Evolutionary conservation across 2,888 invertebrate species (phyloP).

Genomic region (Ophioninae sp.): DNA sequence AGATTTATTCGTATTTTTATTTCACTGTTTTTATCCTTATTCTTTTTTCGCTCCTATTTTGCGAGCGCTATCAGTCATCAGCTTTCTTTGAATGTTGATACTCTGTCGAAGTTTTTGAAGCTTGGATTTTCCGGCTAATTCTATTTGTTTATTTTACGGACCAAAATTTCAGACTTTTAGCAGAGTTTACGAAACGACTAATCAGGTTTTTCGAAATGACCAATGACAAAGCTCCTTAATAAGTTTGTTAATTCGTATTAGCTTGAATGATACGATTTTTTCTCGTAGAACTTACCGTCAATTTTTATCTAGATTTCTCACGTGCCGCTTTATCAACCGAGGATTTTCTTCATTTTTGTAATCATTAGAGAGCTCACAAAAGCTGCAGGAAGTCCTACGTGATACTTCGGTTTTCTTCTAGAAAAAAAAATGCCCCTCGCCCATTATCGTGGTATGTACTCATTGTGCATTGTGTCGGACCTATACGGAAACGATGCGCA

Average conservation of each 20-base stretch:
- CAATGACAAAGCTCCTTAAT: too few relatives aligned
- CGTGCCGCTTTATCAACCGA: not conserved
- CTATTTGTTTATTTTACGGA: not conserved
- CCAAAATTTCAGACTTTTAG: not conserved
- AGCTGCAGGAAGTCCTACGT: not conserved
- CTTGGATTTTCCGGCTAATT: not conserved
- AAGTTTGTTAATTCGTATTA: too few relatives aligned
- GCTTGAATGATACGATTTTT: too few relatives aligned
- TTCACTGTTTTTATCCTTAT: too few relatives aligned
- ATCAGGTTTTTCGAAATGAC: not conserved
- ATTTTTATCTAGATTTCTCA: not conserved
- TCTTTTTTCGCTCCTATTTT: too few relatives aligned
- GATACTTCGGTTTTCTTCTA: not conserved
- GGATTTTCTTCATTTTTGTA: not conserved
- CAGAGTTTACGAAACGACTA: not conserved
- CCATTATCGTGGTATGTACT: slow-evolving; percentile 10
- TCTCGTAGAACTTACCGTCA: not conserved
- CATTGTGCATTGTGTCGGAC: slow-evolving; percentile 68
- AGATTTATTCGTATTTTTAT: too few relatives aligned
- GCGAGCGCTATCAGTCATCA: too few relatives aligned
- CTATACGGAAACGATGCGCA: slow-evolving; percentile 62
- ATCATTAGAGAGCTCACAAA: not conserved
- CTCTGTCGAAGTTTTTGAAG: not conserved
- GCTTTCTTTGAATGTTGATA: too few relatives aligned
- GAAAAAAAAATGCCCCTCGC: not conserved